Evolutionary conservation across 2,797 vertebrate species (phyloP), one percentile per base, ranked within the genome.

Genomic region (Mionectes olivaceus): DNA sequence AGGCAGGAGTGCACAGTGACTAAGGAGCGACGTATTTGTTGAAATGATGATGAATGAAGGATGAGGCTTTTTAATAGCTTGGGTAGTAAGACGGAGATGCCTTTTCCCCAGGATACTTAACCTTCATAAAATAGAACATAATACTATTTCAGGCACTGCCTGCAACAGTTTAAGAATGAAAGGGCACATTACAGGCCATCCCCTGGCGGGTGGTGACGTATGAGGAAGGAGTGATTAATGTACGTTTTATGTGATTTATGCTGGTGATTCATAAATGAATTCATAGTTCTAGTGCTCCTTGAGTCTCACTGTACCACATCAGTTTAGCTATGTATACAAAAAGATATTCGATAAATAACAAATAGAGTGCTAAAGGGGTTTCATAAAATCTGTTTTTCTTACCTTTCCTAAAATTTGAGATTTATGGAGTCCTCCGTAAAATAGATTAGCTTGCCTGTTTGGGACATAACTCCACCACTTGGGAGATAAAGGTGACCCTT

Each of bases 121-220:
- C 94, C 91, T 93, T 94, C 79, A 91, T 86, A 65, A 95, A 95
- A 71, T 9, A 64, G 91, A 37, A 43, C 56, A 35, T 83, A 80
- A 77, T 39, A 23, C 68, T 87, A 64, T 92, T 94, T 80, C 60
- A 92, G 91, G 49, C 71, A 61, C 21, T 75, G 87, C 46, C 83
- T 84, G 47, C n/a, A 75, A 60, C 84, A 27, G 7, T 53, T 77
- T 68, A 74, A 74, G 81, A 59, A 37, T 19, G 56, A 80, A 77
- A 44, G 77, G 71, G 78, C 67, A 63, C 52, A 25, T 82, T 69
- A 59, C 50, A 1, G 1, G 33, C 39, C 0, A 0, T 74, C 13
- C 63, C 33, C 33, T 87, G 92, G 56, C 89, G 85, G 52, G 27
- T 15, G 44, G 39, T 85, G 93, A 83, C 9, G 4, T 93, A 56